A percentile compares a stretch with the other conserved stretches of the same genome.
These are phyloP conservation scores for Philantomba maxwellii DNA, from an alignment of 2,113 vertebrate species.

Conservation along the genomic window DNA sequence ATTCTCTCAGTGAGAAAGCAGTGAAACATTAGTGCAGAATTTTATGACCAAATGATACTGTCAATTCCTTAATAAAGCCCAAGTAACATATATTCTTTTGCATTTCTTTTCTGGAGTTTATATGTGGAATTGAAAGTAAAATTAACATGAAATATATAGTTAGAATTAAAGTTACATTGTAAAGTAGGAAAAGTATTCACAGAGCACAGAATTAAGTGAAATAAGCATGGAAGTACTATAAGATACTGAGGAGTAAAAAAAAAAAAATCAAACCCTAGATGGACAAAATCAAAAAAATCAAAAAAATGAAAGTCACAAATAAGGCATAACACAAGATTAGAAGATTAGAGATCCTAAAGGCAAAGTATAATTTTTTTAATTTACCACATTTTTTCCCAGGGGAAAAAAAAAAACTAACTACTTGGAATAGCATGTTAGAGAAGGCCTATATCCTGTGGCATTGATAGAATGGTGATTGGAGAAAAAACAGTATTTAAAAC, in stretches of 20 bases:
- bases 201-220: background rate
- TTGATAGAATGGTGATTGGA: background rate
- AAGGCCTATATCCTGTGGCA: background rate
- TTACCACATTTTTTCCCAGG: background rate
- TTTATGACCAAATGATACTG: background rate
- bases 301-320: background rate
- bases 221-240: background rate
- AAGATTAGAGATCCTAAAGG: background rate
- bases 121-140: background rate
- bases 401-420: too few species aligned
- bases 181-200: background rate
- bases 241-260: background rate
- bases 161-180: slow-evolving; percentile 7
- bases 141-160: background rate
- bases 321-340: background rate
- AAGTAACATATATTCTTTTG: background rate
- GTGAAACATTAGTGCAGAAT: background rate
- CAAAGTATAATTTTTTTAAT: background rate
- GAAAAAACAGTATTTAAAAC: background rate
- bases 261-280: background rate
- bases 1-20: background rate
- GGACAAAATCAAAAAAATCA: too few species aligned
- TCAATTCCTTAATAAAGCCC: background rate
- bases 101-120: background rate
- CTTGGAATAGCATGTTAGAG: background rate